Percentiles rank a stretch among this genome's conserved stretches.
Conservation (phyloP, 1,140 invertebrate species). For the Asbolus verrucosus region DNA sequence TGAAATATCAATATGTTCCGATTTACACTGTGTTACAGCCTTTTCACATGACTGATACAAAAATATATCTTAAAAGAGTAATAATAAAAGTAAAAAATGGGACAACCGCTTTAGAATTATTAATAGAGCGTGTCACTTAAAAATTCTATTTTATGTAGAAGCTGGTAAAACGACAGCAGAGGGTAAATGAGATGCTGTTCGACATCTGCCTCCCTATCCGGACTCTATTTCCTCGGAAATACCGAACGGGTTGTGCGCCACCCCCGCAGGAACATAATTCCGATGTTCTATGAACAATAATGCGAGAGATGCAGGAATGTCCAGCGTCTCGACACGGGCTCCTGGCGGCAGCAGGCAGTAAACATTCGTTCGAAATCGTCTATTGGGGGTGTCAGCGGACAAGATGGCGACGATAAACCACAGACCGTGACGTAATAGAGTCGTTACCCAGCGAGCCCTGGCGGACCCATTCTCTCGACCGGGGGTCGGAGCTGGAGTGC, state of each 20-base stretch:
- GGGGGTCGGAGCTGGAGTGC: conserved; percentile 48
- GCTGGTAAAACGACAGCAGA: no score
- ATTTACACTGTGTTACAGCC: no score
- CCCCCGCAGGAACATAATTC: conserved; percentile 19
- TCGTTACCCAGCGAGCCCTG: conserved; percentile 48
- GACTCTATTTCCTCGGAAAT: no score
- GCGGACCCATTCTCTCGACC: conserved; percentile 36
- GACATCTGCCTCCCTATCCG: no score
- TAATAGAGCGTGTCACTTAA: no score
- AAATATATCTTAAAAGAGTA: no score
- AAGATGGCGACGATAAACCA: conserved; percentile 54
- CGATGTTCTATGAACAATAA: conserved; percentile 20
- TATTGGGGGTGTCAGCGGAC: conserved; percentile 30
- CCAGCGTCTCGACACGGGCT: conserved; percentile 18
- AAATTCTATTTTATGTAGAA: no score
- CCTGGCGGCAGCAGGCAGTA: neutral
- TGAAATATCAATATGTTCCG: no score
- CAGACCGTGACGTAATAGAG: conserved; percentile 54
- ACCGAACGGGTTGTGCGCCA: neutral
- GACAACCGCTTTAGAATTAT: no score
- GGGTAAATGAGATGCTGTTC: no score
- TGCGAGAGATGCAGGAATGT: conserved; percentile 13
- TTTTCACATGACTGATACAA: no score
- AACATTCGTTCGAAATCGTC: conserved; percentile 15
- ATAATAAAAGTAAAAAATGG: no score